Base-by-base conservation (phyloP, 2,888 invertebrate species). In the Lithophane semibrunnea region DNA sequence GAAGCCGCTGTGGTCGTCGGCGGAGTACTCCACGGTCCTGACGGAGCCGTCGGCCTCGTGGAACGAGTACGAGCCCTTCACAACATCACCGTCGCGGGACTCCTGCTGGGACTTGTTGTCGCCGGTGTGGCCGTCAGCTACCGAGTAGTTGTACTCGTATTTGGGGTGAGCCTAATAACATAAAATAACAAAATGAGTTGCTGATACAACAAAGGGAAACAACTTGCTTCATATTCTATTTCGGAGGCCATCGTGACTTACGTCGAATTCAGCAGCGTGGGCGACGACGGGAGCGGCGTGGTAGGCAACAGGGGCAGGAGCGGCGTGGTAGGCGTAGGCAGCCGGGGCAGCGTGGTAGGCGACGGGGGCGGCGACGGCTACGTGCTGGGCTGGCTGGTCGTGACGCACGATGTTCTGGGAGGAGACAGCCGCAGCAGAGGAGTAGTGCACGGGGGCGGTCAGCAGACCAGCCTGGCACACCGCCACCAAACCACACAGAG, bases 61-160 rank as follows among this genome's bases (percentile, higher is more conserved):
- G 86, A 97, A 92, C 44, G 95, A 94, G 93, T 97, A 96, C 21
- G 94, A 93, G 81, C 97, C 97, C 88, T 95, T 95, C 71, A 97
- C 97, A 2, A 94, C 94, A 86, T 97, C 97, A 67, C 97, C 97
- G 83, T 96, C 96, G 77, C 94, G 92, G 80, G 88, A 83, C 88
- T 97, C 97, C 85, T 96, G 96, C 89, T 96, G 96, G 85, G 93
- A 92, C 91, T 97, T 97, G 90, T 95, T 93, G 93, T 97, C 97
- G 52, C 97, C 97, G 88, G 97, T 96, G 90, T 96, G 95, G 21
- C 94, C 91, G 89, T 97, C 97, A 83, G 95, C 93, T 2, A 97
- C 97, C n/a, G 96, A 96, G 93, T 97, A 97, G 76, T 93, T 93
- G 93, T 93, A 97, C 86, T 95, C 94, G 90, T 95, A 95, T 88